Percentiles rank a stretch among this genome's conserved stretches.
phyloP scores from a whole-genome alignment of 2,797 vertebrate genomes.

The Cygnus olor region DNA sequence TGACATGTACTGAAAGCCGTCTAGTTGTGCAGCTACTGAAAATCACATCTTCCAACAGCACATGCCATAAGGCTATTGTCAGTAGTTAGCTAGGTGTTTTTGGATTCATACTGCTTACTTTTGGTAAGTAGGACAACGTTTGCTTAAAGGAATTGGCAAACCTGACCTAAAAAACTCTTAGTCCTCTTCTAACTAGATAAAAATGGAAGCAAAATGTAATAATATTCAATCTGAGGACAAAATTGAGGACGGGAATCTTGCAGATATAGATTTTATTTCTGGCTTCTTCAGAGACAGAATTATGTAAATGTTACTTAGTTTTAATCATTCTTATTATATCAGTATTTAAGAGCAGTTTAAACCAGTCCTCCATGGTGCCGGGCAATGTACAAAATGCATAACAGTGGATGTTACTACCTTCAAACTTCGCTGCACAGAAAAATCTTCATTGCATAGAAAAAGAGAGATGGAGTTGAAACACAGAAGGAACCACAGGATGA shows the following conservation, averaged over 20 bases:
- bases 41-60: background rate
- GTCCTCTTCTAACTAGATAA: background rate
- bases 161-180: background rate
- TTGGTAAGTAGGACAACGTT: background rate
- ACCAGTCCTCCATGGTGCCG: rapidly evolving
- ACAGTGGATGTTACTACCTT: background rate
- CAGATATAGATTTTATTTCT: background rate
- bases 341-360: background rate
- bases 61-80: background rate
- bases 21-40: background rate
- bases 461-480: background rate
- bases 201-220: background rate
- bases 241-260: background rate
- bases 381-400: background rate
- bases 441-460: background rate
- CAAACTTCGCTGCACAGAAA: background rate
- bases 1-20: background rate
- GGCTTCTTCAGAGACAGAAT: background rate
- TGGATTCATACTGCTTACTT: background rate
- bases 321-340: background rate
- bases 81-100: background rate
- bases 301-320: background rate
- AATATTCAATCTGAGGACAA: background rate
- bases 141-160: background rate
- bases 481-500: background rate